Conservation (phyloP, 2,113 vertebrate species). For the Hydrolagus affinis region DNA sequence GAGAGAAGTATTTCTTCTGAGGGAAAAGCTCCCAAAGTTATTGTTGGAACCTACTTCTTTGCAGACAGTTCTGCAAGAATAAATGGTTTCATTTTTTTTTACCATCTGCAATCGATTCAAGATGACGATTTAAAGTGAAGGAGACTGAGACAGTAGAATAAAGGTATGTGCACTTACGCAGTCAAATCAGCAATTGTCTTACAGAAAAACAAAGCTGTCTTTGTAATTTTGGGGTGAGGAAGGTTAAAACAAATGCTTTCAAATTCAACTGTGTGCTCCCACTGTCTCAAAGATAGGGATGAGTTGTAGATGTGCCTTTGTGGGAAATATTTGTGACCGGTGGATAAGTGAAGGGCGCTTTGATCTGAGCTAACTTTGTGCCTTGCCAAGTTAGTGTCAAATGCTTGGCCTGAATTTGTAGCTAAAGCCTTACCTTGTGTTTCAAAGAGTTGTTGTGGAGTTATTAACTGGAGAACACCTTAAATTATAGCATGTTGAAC, state of each 20-base stretch:
- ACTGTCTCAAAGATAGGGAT: background rate
- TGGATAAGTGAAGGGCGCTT: background rate
- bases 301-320: background rate
- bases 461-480: background rate
- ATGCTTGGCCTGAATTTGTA: background rate
- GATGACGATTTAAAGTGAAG: conserved; percentile 11
- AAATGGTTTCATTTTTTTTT: conserved; percentile 12
- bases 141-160: background rate
- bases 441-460: background rate
- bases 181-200: background rate
- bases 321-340: background rate
- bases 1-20: background rate
- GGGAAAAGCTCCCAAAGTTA: conserved; percentile 24
- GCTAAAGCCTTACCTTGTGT: background rate
- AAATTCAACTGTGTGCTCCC: background rate
- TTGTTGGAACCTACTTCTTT: conserved; percentile 15
- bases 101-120: conserved; percentile 3
- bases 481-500: no score
- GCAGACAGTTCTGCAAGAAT: conserved; percentile 10
- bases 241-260: background rate
- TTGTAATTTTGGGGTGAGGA: background rate
- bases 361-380: background rate
- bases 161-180: conserved; percentile 5
- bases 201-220: background rate
- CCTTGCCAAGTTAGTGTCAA: background rate